Base-by-base conservation (phyloP, 2,113 vertebrate species). In the Oxyruncus cristatus region DNA sequence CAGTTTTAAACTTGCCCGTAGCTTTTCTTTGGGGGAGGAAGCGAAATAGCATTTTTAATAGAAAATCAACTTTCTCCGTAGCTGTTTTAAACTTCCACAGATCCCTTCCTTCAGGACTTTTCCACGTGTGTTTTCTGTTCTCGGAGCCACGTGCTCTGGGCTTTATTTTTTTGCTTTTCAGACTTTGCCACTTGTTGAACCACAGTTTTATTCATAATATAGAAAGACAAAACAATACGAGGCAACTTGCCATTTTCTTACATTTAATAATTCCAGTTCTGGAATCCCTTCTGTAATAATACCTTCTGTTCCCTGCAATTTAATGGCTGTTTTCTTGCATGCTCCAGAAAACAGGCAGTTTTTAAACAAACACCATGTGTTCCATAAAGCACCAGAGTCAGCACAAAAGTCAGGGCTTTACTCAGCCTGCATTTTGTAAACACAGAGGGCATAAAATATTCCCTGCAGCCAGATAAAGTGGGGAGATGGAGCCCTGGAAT, bases 281-380 rank as follows among this genome's bases (percentile, higher is more conserved):
- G 72, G 32, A 59, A 12, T 91, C 80, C 63, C 37, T 84, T 67
- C 59, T 80, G 62, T 23, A 92, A 13, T 53, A 53, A 63, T 72
- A 50, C 75, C 67, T 90, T 73, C 89, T 92, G 93, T 81, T 91
- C 84, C 46, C 0, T 77, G 68, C 21, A 17, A 2, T 89, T 73
- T 52, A 75, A 22, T 61, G 68, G 67, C 27, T 63, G 79, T 35
- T 93, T 95, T 73, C 28, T 55, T 73, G 44, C 46, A 20, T 14
- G n/a, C 58, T 93, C 62, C 71, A 73, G 86, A 86, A 92, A 88
- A 76, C 27, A 24, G 3, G 0, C 47, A 2, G 19, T 44, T 94
- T 76, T 76, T 24, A 86, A 88, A 76, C 89, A 91, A 83, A 49
- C 76, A n/a, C 71, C 61, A 32, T 92, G 85, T 75, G 82, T 75